phyloP scores from a whole-genome alignment of 2,888 invertebrate genomes.

The Ceraclea dissimilis region DNA sequence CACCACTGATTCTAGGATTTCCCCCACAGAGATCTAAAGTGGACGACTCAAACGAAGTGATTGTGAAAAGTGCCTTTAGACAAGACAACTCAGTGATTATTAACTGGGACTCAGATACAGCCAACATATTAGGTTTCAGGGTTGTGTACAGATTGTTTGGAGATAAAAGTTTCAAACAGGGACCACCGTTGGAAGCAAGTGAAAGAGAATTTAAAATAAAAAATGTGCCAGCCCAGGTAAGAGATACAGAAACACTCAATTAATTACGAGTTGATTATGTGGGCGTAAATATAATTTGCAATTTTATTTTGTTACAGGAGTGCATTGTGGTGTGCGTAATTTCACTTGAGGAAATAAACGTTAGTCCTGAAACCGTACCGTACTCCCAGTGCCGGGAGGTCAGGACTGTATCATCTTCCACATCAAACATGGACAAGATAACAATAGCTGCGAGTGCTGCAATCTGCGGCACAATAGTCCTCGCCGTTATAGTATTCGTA shows the following conservation, averaged over 20 bases:
- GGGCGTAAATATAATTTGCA: background rate
- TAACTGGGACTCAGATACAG: conserved; percentile 85
- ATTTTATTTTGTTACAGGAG: conserved; percentile 51
- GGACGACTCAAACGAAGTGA: conserved; percentile 65
- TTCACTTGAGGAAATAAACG: conserved; percentile 78
- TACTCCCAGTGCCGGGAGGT: conserved; percentile 84
- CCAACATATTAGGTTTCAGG: conserved; percentile 81
- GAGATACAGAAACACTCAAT: no score
- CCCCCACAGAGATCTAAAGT: conserved; percentile 58
- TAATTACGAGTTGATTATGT: no score
- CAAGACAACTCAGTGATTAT: conserved; percentile 84
- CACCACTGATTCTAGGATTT: conserved; percentile 65
- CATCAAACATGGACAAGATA: conserved; percentile 90
- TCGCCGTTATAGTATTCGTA: conserved; percentile 84
- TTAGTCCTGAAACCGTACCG: conserved; percentile 81
- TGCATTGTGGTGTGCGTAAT: conserved; percentile 91
- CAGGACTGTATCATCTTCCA: conserved; percentile 72
- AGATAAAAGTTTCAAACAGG: conserved; percentile 83
- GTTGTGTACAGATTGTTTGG: conserved; percentile 86
- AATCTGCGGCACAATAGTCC: conserved; percentile 85
- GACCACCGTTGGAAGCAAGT: conserved; percentile 80
- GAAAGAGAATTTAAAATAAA: conserved; percentile 89
- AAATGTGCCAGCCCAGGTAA: conserved; percentile 82
- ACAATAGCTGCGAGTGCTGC: conserved; percentile 90
- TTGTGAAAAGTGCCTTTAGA: conserved; percentile 76